Conservation (phyloP, 2,113 vertebrate species). For the Stercorarius parasiticus region DNA sequence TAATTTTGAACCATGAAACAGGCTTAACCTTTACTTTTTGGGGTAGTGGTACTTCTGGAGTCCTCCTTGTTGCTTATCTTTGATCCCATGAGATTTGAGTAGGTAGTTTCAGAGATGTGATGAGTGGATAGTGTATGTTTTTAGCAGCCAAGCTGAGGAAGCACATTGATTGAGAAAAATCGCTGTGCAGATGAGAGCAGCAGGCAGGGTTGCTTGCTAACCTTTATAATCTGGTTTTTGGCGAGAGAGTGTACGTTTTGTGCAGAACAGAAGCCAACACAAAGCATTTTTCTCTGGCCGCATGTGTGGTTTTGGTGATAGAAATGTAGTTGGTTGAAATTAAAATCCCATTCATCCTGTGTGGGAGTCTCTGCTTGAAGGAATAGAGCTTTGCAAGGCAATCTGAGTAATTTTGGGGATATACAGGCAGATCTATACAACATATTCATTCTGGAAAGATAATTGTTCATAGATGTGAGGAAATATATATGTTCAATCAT, state of each 20-base stretch:
- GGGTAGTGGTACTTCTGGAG: not conserved
- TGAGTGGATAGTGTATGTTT: not conserved
- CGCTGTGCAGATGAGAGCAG: not conserved
- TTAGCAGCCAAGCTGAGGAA: not conserved
- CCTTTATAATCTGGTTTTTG: not conserved
- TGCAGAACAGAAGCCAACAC: slow-evolving; percentile 5
- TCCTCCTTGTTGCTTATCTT: not conserved
- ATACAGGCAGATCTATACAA: not conserved
- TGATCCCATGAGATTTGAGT: not conserved
- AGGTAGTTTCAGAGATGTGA: not conserved
- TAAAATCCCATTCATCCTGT: not conserved
- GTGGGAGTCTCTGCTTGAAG: not conserved
- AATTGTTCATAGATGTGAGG: not conserved
- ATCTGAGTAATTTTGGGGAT: not conserved
- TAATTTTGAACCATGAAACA: not conserved
- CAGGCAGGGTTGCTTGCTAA: not conserved
- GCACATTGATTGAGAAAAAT: not conserved
- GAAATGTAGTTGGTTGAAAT: not conserved
- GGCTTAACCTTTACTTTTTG: not conserved
- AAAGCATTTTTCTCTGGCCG: not conserved
- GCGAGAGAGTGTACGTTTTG: not conserved
- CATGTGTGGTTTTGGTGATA: not conserved
- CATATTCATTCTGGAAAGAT: not conserved
- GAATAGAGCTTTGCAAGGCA: not conserved
- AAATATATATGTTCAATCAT: not conserved